Evolutionary conservation across 2,797 vertebrate genomes (phyloP).

Genomic region (Propithecus perrieri): DNA sequence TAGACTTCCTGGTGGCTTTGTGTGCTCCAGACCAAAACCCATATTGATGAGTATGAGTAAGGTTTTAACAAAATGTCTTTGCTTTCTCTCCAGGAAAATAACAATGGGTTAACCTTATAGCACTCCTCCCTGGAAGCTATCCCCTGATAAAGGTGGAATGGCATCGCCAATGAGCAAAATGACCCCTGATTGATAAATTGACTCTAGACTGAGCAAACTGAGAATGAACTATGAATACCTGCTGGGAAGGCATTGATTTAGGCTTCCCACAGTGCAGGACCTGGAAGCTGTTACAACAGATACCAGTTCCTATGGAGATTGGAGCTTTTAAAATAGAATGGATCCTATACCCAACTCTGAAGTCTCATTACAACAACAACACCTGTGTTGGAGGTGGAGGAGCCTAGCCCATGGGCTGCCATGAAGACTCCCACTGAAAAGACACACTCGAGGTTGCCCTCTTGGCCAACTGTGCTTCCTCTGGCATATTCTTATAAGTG

Average conservation of each 20-base stretch:
- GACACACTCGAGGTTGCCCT: accelerated
- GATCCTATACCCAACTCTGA: not conserved
- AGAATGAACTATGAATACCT: not conserved
- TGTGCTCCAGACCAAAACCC: not conserved
- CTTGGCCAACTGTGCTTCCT: not conserved
- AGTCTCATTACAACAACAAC: not conserved
- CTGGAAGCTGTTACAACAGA: not conserved
- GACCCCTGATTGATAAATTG: not conserved
- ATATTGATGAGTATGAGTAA: not conserved
- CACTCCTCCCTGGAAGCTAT: not conserved
- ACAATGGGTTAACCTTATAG: not conserved
- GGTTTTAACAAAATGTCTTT: not conserved
- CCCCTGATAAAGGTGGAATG: not conserved
- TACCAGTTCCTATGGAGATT: not conserved
- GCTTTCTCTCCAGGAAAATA: not conserved
- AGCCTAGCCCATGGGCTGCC: not conserved
- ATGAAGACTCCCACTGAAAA: not conserved
- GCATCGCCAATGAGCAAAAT: not conserved
- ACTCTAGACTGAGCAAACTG: not conserved
- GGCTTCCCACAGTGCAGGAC: not conserved
- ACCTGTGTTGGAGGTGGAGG: not conserved
- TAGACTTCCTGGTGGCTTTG: not conserved
- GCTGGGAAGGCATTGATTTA: not conserved
- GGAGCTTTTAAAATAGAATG: not conserved
- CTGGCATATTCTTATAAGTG: not conserved